Conservation (phyloP, 2,113 vertebrate genomes). For the Hassar affinis region DNA sequence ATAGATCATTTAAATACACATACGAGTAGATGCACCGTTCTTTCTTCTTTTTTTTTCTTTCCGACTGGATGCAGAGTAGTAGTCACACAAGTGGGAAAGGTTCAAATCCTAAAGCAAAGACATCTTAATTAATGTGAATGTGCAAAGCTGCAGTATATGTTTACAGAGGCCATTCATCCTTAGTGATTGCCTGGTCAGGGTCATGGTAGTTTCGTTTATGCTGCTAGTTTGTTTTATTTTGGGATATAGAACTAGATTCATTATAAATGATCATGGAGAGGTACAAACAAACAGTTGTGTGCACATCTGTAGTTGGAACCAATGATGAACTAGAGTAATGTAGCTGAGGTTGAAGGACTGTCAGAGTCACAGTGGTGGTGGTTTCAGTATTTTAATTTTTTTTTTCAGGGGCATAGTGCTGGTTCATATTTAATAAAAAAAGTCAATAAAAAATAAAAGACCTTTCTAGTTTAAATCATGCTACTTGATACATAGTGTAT, state of each 20-base stretch:
- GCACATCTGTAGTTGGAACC: background rate
- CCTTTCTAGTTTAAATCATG: background rate
- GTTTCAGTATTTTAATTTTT: background rate
- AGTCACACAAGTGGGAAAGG: background rate
- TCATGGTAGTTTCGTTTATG: background rate
- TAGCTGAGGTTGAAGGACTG: background rate
- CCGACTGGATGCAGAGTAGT: background rate
- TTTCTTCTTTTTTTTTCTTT: no score
- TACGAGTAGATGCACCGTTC: background rate
- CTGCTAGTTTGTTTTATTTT: background rate
- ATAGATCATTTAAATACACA: background rate
- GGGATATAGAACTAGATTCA: background rate
- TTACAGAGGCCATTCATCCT: background rate
- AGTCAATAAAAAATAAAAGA: background rate
- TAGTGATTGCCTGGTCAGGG: background rate
- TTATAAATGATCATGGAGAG: background rate
- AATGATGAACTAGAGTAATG: no score
- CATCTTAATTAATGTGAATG: background rate
- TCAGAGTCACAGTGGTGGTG: background rate
- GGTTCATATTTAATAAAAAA: background rate
- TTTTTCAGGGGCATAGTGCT: background rate
- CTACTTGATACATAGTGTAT: no score
- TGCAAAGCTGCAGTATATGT: background rate
- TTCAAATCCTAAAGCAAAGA: background rate
- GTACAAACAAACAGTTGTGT: background rate